phyloP scores from a whole-genome alignment of 2,113 vertebrate genomes.

The Macaca fascicularis region T2T-MFA8v1.1 NC_088375.1:196760501-196761000 shows the following conservation, averaged over 20 bases:
- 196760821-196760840: not conserved
- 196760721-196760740: not conserved
- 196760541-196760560: not conserved
- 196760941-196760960: not conserved
- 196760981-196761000: not conserved
- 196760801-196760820: not conserved
- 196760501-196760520: constrained; percentile 40
- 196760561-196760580: not conserved
- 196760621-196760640: constrained; percentile 10
- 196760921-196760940: not conserved
- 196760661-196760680: not conserved
- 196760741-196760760: not conserved
- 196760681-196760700: not conserved
- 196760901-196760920: not conserved
- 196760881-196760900: not conserved
- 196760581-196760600: not conserved
- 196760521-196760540: constrained; percentile 34
- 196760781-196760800: not conserved
- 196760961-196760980: not conserved
- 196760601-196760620: not conserved
- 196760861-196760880: not conserved
- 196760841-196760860: not conserved
- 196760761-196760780: not conserved
- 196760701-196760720: not conserved
- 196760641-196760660: not conserved